Evolutionary conservation across 2,888 invertebrate species (phyloP), one percentile per base, ranked within the genome.

Genomic region (Campaea margaritaria): DNA sequence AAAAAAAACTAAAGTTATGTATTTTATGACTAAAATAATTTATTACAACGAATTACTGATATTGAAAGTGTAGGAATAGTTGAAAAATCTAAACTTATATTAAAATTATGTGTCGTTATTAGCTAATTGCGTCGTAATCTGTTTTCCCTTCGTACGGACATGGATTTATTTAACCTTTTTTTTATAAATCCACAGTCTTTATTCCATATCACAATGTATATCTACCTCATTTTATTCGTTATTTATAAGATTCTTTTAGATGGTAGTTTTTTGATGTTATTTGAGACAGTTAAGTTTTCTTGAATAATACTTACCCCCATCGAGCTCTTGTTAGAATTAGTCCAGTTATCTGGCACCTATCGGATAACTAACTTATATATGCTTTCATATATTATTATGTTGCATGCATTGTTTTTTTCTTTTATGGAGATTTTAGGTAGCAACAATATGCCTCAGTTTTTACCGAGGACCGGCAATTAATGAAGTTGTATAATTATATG

Each of bases 141-240:
- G 21, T 58, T 62, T 62, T 52, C 12, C 14, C 28, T 39, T 15
- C 46, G 21, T 42, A 31, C 21, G 45, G 54, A 59, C 51, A 58
- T 56, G 45, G 65, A 53, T 66, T 46, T 57, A 27, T 57, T 47
- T 46, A 61, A 47, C 54, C 44, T 56, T 51, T 51, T 62, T 42
- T 46, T 38, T 62, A 65, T 49, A 46, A 57, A 52, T 56, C 59
- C 61, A 58, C 67, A 72, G 79, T 80, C 81, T 69, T 80, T 80
- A 86, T 82, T 88, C 86, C 91, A 91, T 91, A 92, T 91, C 91
- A 91, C 91, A 91, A 91, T 89, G 74, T 79, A 69, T 84, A 91
- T 89, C 91, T 92, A 92, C 91, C 91, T 92, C 91, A 92, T 90
- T 89, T 89, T 86, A 82, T 86, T 86, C 82, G 85, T 86, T 85